Evolutionary conservation across 2,888 invertebrate species (phyloP), one percentile per base, ranked within the genome.

Genomic region (Synanthedon myopaeformis): DNA sequence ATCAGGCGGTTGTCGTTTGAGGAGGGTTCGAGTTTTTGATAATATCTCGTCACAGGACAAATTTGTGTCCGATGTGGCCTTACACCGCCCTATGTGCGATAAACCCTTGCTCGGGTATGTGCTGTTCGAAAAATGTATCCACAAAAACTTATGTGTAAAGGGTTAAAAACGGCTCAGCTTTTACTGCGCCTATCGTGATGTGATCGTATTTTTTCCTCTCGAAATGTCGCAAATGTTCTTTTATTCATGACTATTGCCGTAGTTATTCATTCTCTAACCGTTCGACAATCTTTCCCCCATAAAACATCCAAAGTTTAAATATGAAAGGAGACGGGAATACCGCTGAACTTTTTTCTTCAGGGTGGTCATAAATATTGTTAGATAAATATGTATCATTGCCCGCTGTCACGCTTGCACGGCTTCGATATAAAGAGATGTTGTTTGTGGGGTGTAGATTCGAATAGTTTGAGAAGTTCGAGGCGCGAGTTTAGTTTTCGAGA

Each of bases 381-480:
- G 79, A 85, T 84, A 82, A 85, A 86, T 84, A 83, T 84, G 80
- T 84, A 84, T 82, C 79, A 78, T 79, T 80, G 82, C 71, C 74
- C 78, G 71, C 66, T 79, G 82, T 77, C 81, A 75, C 66, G 70
- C 63, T 61, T 62, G 64, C 59, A 62, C 53, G 65, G 64, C 67
- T 67, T 70, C 67, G 71, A 70, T 73, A 70, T 70, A 70, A 69
- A 69, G 56, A 56, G 59, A 67, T 62, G 65, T 69, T 58, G 59
- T 61, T 58, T 56, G 55, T 57, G 65, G 73, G 73, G 74, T 63
- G 69, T 60, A 67, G 70, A 76, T 78, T 76, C 76, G 74, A 78
- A 79, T 76, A 74, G 77, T 78, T 78, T 71, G 64, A 35, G 55
- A 65, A 71, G 61, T 69, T 49, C 62, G 67, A 65, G 66, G 66